Percentiles rank a stretch among this genome's conserved stretches.
These are phyloP conservation scores for Piscicola geometra DNA, from an alignment of 2,888 invertebrate genomes.

Conservation along the genomic window DNA sequence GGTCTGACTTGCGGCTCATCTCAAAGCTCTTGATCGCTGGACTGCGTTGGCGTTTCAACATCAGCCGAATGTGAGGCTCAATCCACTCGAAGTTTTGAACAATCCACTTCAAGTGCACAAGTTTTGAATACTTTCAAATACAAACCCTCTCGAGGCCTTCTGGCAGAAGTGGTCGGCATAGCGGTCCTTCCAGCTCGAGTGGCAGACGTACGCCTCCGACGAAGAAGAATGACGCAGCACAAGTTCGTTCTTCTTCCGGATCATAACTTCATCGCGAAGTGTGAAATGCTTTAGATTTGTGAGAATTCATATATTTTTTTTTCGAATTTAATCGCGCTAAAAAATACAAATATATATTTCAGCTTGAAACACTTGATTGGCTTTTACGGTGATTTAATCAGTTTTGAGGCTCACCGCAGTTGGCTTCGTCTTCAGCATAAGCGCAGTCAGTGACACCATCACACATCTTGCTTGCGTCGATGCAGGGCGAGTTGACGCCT, in stretches of 20 bases:
- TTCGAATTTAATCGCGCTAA: no score
- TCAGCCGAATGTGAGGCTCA: no score
- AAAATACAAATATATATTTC: background rate
- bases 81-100: no score
- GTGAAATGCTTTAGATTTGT: no score
- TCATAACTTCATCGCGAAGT: no score
- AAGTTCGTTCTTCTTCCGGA: background rate
- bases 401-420: conserved; percentile 10
- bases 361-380: background rate
- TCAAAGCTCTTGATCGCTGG: background rate
- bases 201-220: background rate
- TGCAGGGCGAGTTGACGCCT: background rate
- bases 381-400: no score
- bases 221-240: background rate
- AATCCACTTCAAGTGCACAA: no score
- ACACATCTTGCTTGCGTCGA: background rate
- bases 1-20: no score
- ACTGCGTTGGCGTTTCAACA: no score
- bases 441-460: conserved; percentile 12
- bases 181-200: background rate
- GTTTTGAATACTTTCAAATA: no score
- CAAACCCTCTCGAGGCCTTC: background rate
- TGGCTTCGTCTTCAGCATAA: conserved; percentile 12
- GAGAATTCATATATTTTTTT: no score
- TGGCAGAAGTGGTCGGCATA: background rate